Conservation (phyloP, 92 coral and sea anemone genomes). For the Bergia sp. region DNA sequence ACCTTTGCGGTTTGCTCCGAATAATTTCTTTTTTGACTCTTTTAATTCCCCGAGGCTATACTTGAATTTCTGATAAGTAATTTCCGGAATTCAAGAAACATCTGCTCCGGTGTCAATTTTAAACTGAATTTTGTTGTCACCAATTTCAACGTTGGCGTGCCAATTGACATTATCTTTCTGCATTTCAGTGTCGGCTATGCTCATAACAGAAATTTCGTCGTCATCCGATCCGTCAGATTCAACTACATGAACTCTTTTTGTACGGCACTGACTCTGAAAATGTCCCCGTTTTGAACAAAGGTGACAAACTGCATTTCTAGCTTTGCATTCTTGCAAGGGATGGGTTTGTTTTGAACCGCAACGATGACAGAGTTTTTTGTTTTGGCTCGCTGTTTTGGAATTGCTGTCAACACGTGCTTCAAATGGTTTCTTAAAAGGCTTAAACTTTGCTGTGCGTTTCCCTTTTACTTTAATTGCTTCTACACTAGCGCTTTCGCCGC, state of each 20-base stretch:
- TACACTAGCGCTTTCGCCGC: background rate
- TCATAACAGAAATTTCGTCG: background rate
- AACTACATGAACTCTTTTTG: background rate
- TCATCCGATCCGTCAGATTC: constrained; percentile 33
- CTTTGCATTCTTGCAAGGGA: constrained; percentile 51
- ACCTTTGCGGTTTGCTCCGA: constrained; percentile 42
- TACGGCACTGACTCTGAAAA: background rate
- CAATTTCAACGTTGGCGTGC: constrained; percentile 38
- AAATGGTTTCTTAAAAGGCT: constrained; percentile 20
- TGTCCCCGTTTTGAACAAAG: constrained; percentile 1
- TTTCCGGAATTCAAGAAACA: constrained; percentile 48
- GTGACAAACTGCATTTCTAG: constrained; percentile 34
- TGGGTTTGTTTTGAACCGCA: constrained; percentile 40
- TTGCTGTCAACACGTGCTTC: background rate
- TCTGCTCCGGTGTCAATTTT: constrained; percentile 59
- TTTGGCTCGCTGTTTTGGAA: constrained; percentile 8
- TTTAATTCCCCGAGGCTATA: constrained; percentile 32
- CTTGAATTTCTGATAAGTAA: constrained; percentile 21
- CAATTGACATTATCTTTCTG: constrained; percentile 37
- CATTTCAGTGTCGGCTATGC: background rate
- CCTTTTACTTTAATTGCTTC: background rate
- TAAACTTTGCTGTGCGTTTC: background rate
- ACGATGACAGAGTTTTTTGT: constrained; percentile 17
- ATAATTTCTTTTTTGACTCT: constrained; percentile 35
- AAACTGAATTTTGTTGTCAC: constrained; percentile 10